Evolutionary conservation across 2,797 vertebrate species (phyloP).

Genomic region (Sarcoramphus papa): DNA sequence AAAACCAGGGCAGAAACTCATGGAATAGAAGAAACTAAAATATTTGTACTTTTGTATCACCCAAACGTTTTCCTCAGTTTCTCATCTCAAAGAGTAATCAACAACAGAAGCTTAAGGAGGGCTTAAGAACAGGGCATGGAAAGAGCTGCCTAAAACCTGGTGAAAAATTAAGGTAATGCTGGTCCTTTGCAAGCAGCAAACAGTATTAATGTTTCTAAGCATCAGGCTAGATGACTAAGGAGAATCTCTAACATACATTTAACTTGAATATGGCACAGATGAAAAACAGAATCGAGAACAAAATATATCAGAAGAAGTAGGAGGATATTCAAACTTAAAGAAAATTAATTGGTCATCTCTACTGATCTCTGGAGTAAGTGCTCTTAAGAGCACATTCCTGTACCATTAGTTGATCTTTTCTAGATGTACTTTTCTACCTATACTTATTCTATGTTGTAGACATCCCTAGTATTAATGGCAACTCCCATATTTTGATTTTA

Average conservation of each 20-base stretch:
- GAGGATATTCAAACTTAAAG: not conserved
- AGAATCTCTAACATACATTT: not conserved
- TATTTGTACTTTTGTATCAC: not conserved
- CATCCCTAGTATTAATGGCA: not conserved
- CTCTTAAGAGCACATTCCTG: not conserved
- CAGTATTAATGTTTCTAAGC: not conserved
- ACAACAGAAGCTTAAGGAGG: not conserved
- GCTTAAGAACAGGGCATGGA: not conserved
- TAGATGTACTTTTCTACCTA: not conserved
- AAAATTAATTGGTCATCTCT: not conserved
- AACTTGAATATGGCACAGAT: not conserved
- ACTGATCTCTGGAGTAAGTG: not conserved
- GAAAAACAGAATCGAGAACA: not conserved
- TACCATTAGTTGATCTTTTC: not conserved
- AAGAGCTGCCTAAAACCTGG: not conserved
- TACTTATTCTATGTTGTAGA: not conserved
- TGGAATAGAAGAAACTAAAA: not conserved
- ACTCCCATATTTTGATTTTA: not conserved
- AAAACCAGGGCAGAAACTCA: not conserved
- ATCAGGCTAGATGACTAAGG: not conserved
- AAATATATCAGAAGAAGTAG: not conserved
- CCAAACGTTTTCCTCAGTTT: not conserved
- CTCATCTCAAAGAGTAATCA: not conserved
- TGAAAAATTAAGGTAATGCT: not conserved
- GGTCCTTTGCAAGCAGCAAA: not conserved